phyloP scores from a whole-genome alignment of 2,113 vertebrate species.

The Gopherus evgoodei region DNA sequence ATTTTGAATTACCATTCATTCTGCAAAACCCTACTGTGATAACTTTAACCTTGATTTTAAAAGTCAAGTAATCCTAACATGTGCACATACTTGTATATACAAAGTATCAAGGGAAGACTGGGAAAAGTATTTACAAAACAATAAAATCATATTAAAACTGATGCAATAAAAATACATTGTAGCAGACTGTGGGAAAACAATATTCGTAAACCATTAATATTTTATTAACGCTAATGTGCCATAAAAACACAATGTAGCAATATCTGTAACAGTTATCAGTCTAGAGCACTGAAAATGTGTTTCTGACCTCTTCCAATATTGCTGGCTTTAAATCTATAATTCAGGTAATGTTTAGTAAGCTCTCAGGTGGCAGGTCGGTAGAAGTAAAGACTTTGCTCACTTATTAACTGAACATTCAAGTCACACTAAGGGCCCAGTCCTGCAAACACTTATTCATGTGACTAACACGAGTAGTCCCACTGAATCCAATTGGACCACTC shows the following conservation, averaged over 20 bases:
- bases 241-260: neutral
- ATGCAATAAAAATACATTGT: constrained; percentile 39
- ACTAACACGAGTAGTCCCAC: neutral
- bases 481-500: neutral
- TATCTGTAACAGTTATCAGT: constrained; percentile 13
- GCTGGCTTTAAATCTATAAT: neutral
- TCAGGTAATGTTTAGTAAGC: neutral
- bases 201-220: constrained; percentile 61
- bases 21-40: constrained; percentile 38
- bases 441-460: neutral
- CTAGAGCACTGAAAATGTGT: neutral
- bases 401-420: neutral
- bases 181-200: constrained; percentile 55
- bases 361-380: neutral
- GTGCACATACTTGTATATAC: constrained; percentile 27
- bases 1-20: constrained; percentile 44
- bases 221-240: constrained; percentile 50
- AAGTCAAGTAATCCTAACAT: constrained; percentile 30
- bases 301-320: constrained; percentile 10
- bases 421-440: neutral
- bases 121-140: constrained; percentile 59
- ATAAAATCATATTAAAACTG: constrained; percentile 58
- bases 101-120: neutral
- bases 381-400: neutral
- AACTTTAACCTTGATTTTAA: constrained; percentile 70